Base-by-base conservation (phyloP, 2,888 invertebrate genomes). In the Epirrhoe tristata region DNA sequence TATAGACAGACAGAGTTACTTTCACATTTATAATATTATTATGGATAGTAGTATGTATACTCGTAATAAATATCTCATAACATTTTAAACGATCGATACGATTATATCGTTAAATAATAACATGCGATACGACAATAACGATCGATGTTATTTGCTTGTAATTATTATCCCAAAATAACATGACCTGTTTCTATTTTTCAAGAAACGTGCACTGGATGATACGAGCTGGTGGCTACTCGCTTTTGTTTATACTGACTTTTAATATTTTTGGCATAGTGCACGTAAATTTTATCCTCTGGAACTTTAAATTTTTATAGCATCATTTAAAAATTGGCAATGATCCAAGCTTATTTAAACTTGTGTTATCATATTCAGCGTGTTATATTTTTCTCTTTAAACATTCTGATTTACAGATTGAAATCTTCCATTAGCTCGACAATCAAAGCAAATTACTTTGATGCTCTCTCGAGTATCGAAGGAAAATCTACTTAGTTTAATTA, bases 261-360 rank as follows among this genome's bases (percentile, higher is more conserved):
- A 81, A 83, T 89, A 88, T 88, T 87, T 88, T 87, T 85, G 82
- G 86, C 83, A 81, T 82, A 81, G 77, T 76, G 73, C 77, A 81
- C 74, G 74, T 82, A 80, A 79, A 82, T 81, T 87, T 86, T 86
- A 86, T 86, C 81, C 81, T 73, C 85, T 88, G 87, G 83, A 90
- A 85, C 83, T 88, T 87, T 79, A 80, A 80, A 83, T 86, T 89
- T 92, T 91, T 90, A 91, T 90, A 83, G 84, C 85, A 84, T 85
- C 87, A 85, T 90, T 87, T 82, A 79, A 84, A 82, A 83, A 77
- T 77, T 91, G 92, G 92, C 89, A 71, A 46, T n/a, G 14, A 68
- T 87, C 92, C 93, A 91, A 87, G 78, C 72, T 78, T 75, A 86
- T 78, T 84, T 75, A 80, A 81, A 74, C 76, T 81, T 87, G 81